Evolutionary conservation across 2,888 invertebrate species (phyloP).

Genomic region (Monochamus alternatus): DNA sequence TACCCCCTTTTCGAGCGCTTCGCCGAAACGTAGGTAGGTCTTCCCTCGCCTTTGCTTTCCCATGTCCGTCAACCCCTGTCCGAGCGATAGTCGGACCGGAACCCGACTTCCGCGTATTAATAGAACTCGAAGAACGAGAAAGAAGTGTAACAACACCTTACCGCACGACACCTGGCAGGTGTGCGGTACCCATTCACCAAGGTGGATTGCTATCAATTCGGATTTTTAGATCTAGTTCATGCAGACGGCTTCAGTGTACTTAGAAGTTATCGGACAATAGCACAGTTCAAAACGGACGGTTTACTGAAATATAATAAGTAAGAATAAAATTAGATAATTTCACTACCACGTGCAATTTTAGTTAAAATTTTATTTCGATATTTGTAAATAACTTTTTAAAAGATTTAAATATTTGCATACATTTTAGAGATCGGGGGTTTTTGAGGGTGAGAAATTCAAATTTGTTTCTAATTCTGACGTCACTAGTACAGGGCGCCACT

Average conservation of each 20-base stretch:
- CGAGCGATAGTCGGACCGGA: not conserved
- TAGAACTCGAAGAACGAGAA: not conserved
- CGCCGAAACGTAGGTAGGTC: not conserved
- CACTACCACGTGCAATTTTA: too few species aligned
- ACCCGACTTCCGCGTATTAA: not conserved
- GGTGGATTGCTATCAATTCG: not conserved
- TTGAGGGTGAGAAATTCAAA: too few species aligned
- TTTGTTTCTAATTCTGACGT: too few species aligned
- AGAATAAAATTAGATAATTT: too few species aligned
- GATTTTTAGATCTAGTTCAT: slow-evolving; percentile 2
- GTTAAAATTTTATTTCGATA: too few species aligned
- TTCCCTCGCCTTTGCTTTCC: not conserved
- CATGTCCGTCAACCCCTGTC: not conserved
- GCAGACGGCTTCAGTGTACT: not conserved
- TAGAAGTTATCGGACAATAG: not conserved
- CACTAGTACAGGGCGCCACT: too few species aligned
- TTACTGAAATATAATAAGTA: too few species aligned
- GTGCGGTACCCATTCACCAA: slow-evolving; percentile 3
- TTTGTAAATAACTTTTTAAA: too few species aligned
- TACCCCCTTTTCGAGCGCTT: not conserved
- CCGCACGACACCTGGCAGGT: slow-evolving; percentile 12
- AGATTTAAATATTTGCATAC: too few species aligned
- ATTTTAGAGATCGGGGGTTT: too few species aligned
- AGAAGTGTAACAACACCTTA: slow-evolving; percentile 8
- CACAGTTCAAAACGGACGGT: too few species aligned